Evolutionary conservation across 2,888 invertebrate species (phyloP).

Genomic region (Cenopis cana): DNA sequence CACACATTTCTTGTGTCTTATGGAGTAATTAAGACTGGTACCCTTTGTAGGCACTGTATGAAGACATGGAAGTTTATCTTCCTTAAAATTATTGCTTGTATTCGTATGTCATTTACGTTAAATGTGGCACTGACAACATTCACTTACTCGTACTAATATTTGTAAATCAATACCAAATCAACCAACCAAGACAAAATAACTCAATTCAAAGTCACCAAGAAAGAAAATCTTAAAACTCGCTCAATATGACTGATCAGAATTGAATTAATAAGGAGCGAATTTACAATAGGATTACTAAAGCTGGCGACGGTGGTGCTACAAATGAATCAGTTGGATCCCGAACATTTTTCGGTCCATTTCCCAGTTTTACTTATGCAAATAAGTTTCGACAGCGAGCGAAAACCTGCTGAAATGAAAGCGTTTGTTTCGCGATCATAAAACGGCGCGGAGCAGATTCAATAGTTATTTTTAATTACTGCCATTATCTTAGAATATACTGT

Average conservation of each 20-base stretch:
- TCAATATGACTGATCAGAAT: slow-evolving; percentile 46
- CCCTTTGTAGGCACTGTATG: slow-evolving; percentile 31
- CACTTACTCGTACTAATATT: neutral
- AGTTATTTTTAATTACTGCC: too few species aligned
- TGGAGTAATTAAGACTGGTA: slow-evolving; percentile 32
- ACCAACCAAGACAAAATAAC: neutral
- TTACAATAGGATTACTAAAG: slow-evolving; percentile 51
- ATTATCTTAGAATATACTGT: neutral
- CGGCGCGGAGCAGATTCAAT: slow-evolving; percentile 50
- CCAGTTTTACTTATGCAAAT: slow-evolving; percentile 79
- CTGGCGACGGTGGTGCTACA: slow-evolving; percentile 46
- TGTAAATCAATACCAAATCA: neutral
- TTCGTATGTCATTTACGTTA: neutral
- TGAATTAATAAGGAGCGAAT: slow-evolving; percentile 51
- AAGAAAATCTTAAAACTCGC: slow-evolving; percentile 32
- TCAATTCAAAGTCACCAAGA: slow-evolving; percentile 32
- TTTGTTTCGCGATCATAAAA: slow-evolving; percentile 62
- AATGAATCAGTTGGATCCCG: slow-evolving; percentile 54
- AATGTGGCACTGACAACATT: too few species aligned
- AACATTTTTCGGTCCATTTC: slow-evolving; percentile 75
- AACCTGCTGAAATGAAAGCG: slow-evolving; percentile 72
- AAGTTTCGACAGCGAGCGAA: slow-evolving; percentile 74
- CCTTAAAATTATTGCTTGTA: neutral
- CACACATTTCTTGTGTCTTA: slow-evolving; percentile 33
- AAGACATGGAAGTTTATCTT: slow-evolving; percentile 11